Conservation (phyloP, 2,113 vertebrate genomes). For the Ceuthmochares aereus region DNA sequence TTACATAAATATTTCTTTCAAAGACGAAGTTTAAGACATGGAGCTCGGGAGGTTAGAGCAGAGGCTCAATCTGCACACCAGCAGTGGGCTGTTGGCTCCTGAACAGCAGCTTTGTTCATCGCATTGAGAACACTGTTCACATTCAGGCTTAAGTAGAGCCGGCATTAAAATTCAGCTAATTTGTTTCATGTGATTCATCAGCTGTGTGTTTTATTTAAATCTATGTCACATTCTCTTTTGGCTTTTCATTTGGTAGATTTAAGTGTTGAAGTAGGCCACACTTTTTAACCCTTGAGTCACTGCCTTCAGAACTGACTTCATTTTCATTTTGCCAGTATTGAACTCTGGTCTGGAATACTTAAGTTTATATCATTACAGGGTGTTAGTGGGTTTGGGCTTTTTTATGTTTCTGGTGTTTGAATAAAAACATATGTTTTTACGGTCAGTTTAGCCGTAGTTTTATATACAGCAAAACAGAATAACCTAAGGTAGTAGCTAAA, state of each 20-base stretch:
- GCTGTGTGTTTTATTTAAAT: conserved; percentile 79
- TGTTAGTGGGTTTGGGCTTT: neutral
- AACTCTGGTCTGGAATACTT: neutral
- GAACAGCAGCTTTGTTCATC: conserved; percentile 72
- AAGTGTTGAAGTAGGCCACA: conserved; percentile 46
- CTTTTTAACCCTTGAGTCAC: conserved; percentile 67
- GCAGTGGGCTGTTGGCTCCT: conserved; percentile 69
- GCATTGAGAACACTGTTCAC: conserved; percentile 61
- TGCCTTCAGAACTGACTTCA: neutral
- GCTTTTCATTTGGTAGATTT: conserved; percentile 55
- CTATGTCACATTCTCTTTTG: conserved; percentile 68
- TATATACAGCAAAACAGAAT: neutral
- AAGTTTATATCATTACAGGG: neutral
- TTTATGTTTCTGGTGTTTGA: neutral
- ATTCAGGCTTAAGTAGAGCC: conserved; percentile 74
- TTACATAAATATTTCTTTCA: conserved; percentile 78
- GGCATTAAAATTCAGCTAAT: conserved; percentile 73
- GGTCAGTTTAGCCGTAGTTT: neutral
- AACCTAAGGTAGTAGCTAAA: neutral
- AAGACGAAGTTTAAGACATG: conserved; percentile 54
- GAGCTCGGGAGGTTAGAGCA: conserved; percentile 67
- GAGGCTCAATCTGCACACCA: conserved; percentile 74
- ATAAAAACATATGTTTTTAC: neutral
- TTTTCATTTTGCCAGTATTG: neutral
- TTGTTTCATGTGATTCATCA: conserved; percentile 83